Percentiles rank a stretch among this genome's conserved stretches.
Conservation (phyloP, 1,140 invertebrate genomes). For the Tyrophagus putrescentiae region DNA sequence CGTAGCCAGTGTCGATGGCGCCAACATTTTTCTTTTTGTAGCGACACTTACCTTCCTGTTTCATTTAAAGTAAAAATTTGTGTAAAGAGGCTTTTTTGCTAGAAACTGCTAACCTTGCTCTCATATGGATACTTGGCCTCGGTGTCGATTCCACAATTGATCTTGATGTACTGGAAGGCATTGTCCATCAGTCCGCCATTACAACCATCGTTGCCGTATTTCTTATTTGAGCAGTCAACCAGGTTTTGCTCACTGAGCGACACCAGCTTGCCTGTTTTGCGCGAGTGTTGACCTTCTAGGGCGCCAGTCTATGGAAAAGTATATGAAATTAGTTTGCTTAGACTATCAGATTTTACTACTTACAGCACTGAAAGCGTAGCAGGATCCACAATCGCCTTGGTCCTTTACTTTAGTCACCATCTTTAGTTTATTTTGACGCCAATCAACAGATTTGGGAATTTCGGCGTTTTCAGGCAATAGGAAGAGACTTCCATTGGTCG, state of each 20-base stretch:
- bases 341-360: conserved; percentile 27
- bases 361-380: conserved; percentile 78
- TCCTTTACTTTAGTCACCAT: conserved; percentile 83
- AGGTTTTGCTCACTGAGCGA: conserved; percentile 30
- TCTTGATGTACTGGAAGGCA: conserved; percentile 35
- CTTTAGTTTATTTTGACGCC: conserved; percentile 64
- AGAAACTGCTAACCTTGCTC: conserved; percentile 18
- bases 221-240: conserved; percentile 29
- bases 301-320: conserved; percentile 27
- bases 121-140: conserved; percentile 35
- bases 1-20: conserved; percentile 33
- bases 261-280: conserved; percentile 29
- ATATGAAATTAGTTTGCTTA: neutral
- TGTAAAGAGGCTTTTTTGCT: neutral
- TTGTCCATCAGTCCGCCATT: conserved; percentile 54
- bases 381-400: conserved; percentile 77
- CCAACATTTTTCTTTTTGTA: conserved; percentile 41
- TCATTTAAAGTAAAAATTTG: neutral
- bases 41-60: conserved; percentile 33
- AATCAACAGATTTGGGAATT: conserved; percentile 61
- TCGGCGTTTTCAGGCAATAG: conserved; percentile 53
- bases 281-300: conserved; percentile 28
- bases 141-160: conserved; percentile 34
- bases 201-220: conserved; percentile 68
- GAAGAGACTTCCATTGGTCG: conserved; percentile 44